These are phyloP conservation scores for Cosmopolites sordidus DNA, from an alignment of 2,888 invertebrate species.

Conservation along the genomic window DNA sequence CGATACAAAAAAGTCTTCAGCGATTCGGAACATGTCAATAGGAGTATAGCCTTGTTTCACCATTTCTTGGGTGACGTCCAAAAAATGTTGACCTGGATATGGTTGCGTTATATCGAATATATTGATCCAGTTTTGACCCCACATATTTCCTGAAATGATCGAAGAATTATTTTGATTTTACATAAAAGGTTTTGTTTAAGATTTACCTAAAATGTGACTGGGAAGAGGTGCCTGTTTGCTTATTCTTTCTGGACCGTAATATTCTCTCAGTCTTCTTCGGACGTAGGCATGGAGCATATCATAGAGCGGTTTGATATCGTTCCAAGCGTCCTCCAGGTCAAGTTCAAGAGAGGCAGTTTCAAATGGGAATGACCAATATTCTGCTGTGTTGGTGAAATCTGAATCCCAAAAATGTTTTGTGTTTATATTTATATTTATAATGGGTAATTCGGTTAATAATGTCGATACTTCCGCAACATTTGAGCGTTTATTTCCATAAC, in stretches of 20 bases:
- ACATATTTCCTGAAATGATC: constrained; percentile 68
- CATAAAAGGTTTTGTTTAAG: too few species aligned
- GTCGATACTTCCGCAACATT: too few species aligned
- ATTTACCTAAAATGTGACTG: constrained; percentile 65
- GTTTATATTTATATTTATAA: too few species aligned
- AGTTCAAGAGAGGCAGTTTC: constrained; percentile 71
- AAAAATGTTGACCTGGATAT: constrained; percentile 72
- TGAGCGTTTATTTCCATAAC: too few species aligned
- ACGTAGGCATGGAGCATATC: constrained; percentile 86
- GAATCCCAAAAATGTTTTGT: too few species aligned
- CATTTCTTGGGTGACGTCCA: constrained; percentile 84
- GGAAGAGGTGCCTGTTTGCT: constrained; percentile 78
- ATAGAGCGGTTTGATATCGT: constrained; percentile 80
- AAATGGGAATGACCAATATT: constrained; percentile 86
- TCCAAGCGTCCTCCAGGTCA: constrained; percentile 79
- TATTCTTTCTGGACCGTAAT: constrained; percentile 79
- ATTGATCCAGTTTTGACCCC: constrained; percentile 83
- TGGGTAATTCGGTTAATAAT: too few species aligned
- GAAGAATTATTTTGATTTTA: too few species aligned
- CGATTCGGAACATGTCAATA: constrained; percentile 75
- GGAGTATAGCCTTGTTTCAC: constrained; percentile 78
- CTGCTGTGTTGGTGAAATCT: constrained; percentile 86
- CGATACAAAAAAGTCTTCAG: constrained; percentile 88
- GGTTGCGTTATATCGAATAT: constrained; percentile 77
- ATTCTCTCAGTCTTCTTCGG: constrained; percentile 73